Evolutionary conservation across 2,888 invertebrate genomes (phyloP), one percentile per base, ranked within the genome.

Genomic region (Caenorhabditis plicata): DNA sequence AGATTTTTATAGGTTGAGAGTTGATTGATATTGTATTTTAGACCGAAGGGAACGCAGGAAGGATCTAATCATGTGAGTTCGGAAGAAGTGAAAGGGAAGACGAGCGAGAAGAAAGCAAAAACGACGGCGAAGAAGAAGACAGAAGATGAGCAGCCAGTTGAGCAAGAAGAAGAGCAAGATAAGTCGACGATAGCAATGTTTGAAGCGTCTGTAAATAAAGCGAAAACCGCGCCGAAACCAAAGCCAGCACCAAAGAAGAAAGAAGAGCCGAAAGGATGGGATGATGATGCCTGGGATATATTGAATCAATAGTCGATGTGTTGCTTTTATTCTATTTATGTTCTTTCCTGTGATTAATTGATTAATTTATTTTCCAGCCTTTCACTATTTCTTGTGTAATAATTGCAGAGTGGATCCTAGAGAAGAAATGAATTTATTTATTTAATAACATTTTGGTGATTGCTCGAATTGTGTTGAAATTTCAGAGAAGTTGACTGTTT

Each of bases 201-300:
- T 38, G 68, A 69, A 47, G 57, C 63, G 2, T 61, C 68, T 3
- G 61, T 69, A 19, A 66, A 54, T 22, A 66, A 64, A 38, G 15
- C 57, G 20, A 35, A 33, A 4, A 23, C 49, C 15, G 32, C 61
- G 8, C 19, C 41, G 23, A 38, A 52, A 4, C 20, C 41, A 13
- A 27, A 32, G 22, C 42, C 48, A 13, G 42, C 36, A 17, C 51
- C 58, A 11, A 50, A 57, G 25, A 53, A 57, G 17, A 51, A 64
- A 31, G 58, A 61, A 32, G 54, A 68, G 38, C 49, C 45, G 9
- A 64, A 67, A 46, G 74, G 58, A 29, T 74, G 70, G 71, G 79
- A 79, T 52, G 76, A 78, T 52, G 79, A 79, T 48, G 75, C 75
- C 7, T 79, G 79, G 79, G 80, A 74, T 53, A 54, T 79, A 33